Percentiles rank a stretch among this genome's conserved stretches.
phyloP scores from a whole-genome alignment of 2,797 vertebrate genomes.

The Enteromius viviparus region DNA sequence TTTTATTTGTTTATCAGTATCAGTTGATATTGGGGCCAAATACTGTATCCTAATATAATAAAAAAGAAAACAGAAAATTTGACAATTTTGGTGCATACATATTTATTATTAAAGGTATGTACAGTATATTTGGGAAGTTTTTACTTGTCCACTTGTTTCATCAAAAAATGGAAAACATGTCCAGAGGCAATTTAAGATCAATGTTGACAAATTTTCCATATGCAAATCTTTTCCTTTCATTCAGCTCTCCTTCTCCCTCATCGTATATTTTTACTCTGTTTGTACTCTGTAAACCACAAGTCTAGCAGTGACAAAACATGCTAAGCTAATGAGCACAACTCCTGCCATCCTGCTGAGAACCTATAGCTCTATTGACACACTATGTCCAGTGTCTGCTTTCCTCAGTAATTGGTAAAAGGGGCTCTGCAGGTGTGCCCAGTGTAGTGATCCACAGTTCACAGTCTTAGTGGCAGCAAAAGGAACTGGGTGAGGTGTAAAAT shows the following conservation, averaged over 20 bases:
- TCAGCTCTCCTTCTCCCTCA: neutral
- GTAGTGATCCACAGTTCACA: conserved; percentile 20
- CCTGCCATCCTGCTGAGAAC: conserved; percentile 1
- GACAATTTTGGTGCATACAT: neutral
- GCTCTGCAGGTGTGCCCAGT: conserved; percentile 30
- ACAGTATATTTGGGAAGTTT: neutral
- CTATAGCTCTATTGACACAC: conserved; percentile 36
- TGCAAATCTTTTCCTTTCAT: neutral
- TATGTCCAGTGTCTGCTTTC: conserved; percentile 19
- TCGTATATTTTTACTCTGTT: neutral
- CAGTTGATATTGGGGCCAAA: neutral
- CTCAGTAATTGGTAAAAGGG: conserved; percentile 49
- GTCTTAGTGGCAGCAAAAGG: conserved; percentile 5
- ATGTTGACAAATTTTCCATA: neutral
- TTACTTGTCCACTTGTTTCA: neutral
- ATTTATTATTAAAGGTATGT: neutral
- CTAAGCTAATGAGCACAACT: conserved; percentile 33
- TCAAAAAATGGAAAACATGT: neutral
- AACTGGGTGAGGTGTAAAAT: conserved; percentile 5
- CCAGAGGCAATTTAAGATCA: neutral
- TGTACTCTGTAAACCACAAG: no score
- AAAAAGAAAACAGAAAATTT: no score
- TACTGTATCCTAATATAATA: neutral
- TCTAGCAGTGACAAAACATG: conserved; percentile 22
- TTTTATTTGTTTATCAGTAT: neutral